Base-by-base conservation (phyloP, 2,888 invertebrate genomes). In the Drosophila phalerata region DNA sequence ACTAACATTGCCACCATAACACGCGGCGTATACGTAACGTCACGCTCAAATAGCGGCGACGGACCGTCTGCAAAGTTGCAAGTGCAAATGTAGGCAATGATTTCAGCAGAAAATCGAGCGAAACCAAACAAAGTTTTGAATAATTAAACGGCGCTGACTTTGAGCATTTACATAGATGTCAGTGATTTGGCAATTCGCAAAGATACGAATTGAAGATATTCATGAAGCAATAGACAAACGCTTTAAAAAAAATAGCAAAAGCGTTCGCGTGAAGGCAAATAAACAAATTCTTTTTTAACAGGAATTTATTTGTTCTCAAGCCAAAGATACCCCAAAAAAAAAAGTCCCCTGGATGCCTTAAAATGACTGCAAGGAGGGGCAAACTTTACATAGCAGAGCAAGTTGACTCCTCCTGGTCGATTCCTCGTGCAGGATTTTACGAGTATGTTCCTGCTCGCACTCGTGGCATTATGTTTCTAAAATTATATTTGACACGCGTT, bases 401-500 rank as follows among this genome's bases (percentile, higher is more conserved):
- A 22, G 6, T 32, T 43, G 4, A 30, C 9, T 38, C 5, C 13
- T n/a, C 19, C 48, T 19, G 10, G 51, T 25, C 22, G 15, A 34
- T 15, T 28, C 15, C 40, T 60, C 40, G 34, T 60, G 47, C 28
- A 38, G 58, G 34, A 58, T 73, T 69, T 55, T 56, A 63, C 30
- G 30, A 30, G 30, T 73, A 56, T 73, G 52, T 37, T 37, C 22
- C 30, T 43, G 15, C 37, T 19, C 28, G 48, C 10, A 53, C 58
- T 64, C 62, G 62, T 51, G 48, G 64, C 67, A 61, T 78, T 70
- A 83, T 71, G 68, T 73, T 76, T 69, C 51, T 34, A 67, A 79
- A 79, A 79, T 72, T 76, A 72, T 72, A 77, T 73, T 76, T 76
- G 76, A 72, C 80, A 79, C 80, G 78, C 69, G 73, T 68, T 79